A percentile compares a stretch with the other conserved stretches of the same genome.
Evolutionary conservation across 1,140 invertebrate genomes (phyloP).

Genomic region (Euura saliciscinereae): DNA sequence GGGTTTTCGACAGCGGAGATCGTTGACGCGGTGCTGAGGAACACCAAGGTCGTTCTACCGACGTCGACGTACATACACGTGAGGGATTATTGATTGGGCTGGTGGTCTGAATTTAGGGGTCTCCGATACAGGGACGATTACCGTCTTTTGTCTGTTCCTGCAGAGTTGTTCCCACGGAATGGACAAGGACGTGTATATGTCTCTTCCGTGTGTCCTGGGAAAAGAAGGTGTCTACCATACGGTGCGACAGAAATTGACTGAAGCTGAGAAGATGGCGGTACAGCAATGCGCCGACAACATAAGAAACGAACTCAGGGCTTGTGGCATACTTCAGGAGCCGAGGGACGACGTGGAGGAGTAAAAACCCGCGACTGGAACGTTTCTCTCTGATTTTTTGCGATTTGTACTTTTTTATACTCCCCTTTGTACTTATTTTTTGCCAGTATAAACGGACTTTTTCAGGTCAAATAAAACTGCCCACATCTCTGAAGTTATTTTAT

Average conservation of each 20-base stretch:
- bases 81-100: slow-evolving; percentile 23
- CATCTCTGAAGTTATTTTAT: too few species aligned
- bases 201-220: slow-evolving; percentile 66
- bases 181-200: slow-evolving; percentile 67
- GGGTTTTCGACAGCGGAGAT: slow-evolving; percentile 63
- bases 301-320: slow-evolving; percentile 47
- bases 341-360: slow-evolving; percentile 25
- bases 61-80: slow-evolving; percentile 65
- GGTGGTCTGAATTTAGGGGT: too few species aligned
- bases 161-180: slow-evolving; percentile 60
- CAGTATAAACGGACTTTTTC: too few species aligned
- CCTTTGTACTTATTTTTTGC: too few species aligned
- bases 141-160: not conserved
- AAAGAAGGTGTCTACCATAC: slow-evolving; percentile 63
- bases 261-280: slow-evolving; percentile 59
- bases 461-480: too few species aligned
- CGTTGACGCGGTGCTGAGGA: slow-evolving; percentile 61
- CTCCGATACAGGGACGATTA: not conserved
- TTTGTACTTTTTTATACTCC: too few species aligned
- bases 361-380: not conserved
- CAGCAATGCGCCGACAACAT: slow-evolving; percentile 59
- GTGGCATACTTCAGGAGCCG: slow-evolving; percentile 43
- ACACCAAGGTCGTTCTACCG: slow-evolving; percentile 62
- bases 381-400: too few species aligned
- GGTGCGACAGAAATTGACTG: slow-evolving; percentile 62